Conservation (phyloP, 2,888 invertebrate genomes). For the Limnephilus lunatus region DNA sequence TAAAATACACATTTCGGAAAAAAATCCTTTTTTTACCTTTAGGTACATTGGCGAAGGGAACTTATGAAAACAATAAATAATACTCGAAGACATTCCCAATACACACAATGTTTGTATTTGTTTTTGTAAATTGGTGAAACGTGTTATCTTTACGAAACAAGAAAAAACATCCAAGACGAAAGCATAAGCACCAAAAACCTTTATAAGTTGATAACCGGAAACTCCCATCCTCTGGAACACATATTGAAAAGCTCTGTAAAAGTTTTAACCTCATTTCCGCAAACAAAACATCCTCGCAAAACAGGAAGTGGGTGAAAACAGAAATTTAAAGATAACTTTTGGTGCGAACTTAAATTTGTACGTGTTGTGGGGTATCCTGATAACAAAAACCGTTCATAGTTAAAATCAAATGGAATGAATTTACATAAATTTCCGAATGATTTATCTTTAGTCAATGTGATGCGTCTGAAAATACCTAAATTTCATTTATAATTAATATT, state of each 20-base stretch:
- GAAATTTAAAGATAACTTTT: not conserved
- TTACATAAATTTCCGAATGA: not conserved
- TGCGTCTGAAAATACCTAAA: no score
- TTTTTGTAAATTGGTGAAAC: constrained; percentile 13
- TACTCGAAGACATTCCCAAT: not conserved
- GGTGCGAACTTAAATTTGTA: not conserved
- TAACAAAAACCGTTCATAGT: not conserved
- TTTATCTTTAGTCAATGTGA: no score
- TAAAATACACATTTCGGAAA: not conserved
- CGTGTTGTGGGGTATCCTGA: not conserved
- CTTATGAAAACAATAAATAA: not conserved
- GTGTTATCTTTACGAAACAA: not conserved
- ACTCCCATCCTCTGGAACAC: not conserved
- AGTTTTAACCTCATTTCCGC: constrained; percentile 33
- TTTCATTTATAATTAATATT: no score
- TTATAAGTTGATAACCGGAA: constrained; percentile 17
- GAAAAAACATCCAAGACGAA: not conserved
- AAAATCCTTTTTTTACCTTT: not conserved
- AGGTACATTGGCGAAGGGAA: not conserved
- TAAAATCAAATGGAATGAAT: not conserved
- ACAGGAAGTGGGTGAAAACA: constrained; percentile 19
- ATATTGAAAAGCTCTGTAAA: constrained; percentile 27
- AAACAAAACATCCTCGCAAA: constrained; percentile 13
- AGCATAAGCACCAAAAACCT: not conserved
- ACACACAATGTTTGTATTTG: not conserved